Percentiles rank a stretch among this genome's conserved stretches.
Evolutionary conservation across 2,797 vertebrate species (phyloP).

Genomic region (Myiothlypis chrysogaster): DNA sequence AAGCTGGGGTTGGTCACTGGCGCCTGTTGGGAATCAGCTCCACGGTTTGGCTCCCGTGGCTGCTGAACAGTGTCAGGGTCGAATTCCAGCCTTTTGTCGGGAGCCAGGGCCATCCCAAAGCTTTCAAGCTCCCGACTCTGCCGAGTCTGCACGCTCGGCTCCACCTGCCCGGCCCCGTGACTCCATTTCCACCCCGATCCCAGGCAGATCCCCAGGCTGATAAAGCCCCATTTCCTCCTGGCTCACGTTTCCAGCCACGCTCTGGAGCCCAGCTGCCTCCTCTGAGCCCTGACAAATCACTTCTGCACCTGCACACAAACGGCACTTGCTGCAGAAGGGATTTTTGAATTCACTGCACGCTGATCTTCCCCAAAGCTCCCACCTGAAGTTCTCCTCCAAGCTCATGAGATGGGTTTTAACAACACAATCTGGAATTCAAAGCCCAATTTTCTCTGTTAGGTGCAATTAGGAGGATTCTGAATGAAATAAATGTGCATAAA

Average conservation of each 20-base stretch:
- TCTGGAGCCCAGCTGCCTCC: background rate
- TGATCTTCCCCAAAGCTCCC: background rate
- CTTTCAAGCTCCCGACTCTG: background rate
- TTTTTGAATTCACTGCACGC: background rate
- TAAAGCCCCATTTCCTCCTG: background rate
- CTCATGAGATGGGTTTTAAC: background rate
- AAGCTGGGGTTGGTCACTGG: background rate
- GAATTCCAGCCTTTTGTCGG: background rate
- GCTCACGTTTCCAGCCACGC: background rate
- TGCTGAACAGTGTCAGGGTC: accelerated
- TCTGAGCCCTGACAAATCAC: background rate
- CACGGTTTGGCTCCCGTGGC: accelerated
- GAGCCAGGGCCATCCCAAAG: background rate
- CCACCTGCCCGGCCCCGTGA: background rate
- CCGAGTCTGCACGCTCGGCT: background rate
- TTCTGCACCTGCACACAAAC: background rate
- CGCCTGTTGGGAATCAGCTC: background rate
- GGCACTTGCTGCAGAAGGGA: background rate
- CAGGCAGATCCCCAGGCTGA: background rate
- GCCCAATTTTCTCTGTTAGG: background rate
- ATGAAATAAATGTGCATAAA: background rate
- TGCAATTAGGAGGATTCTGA: background rate
- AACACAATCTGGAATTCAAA: background rate
- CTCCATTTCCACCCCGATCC: background rate
- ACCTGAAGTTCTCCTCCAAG: background rate